Evolutionary conservation across 2,888 invertebrate species (phyloP).

Genomic region (Andrena chrysosceles): DNA sequence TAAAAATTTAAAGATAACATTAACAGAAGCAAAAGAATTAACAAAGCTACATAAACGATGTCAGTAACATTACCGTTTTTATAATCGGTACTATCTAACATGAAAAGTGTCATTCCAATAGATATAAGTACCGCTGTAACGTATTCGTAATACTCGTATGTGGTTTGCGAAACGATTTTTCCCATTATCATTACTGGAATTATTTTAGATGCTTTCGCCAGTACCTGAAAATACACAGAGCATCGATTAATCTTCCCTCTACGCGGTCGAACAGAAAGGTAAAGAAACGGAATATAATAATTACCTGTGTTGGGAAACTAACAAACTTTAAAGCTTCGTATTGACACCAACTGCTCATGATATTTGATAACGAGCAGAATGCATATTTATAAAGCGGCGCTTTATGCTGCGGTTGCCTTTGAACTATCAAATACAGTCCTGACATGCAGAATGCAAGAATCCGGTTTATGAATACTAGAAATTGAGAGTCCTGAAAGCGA

Average conservation of each 20-base stretch:
- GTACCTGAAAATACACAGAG: conserved; percentile 86
- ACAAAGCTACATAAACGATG: neutral
- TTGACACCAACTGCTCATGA: conserved; percentile 99
- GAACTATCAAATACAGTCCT: conserved; percentile 87
- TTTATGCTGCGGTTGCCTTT: conserved; percentile 89
- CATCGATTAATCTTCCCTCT: conserved; percentile 69
- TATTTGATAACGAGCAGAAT: conserved; percentile 98
- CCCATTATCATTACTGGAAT: conserved; percentile 99
- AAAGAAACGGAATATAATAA: neutral
- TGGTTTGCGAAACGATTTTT: conserved; percentile 93
- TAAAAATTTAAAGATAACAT: conserved; percentile 70
- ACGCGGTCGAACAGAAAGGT: too few relatives aligned
- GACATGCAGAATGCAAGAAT: conserved; percentile 93
- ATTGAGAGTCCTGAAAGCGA: conserved; percentile 97
- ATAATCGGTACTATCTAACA: conserved; percentile 91
- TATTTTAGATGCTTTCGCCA: conserved; percentile 99
- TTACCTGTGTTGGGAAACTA: conserved; percentile 98
- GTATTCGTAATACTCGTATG: conserved; percentile 97
- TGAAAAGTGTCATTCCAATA: conserved; percentile 96
- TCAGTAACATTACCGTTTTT: conserved; percentile 84
- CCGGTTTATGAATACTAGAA: conserved; percentile 98
- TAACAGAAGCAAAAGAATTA: neutral
- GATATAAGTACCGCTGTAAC: conserved; percentile 95
- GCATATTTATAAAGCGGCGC: conserved; percentile 98
- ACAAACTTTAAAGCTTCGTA: conserved; percentile 99